phyloP scores from a whole-genome alignment of 2,797 vertebrate species.

The Heliangelus exortis region DNA sequence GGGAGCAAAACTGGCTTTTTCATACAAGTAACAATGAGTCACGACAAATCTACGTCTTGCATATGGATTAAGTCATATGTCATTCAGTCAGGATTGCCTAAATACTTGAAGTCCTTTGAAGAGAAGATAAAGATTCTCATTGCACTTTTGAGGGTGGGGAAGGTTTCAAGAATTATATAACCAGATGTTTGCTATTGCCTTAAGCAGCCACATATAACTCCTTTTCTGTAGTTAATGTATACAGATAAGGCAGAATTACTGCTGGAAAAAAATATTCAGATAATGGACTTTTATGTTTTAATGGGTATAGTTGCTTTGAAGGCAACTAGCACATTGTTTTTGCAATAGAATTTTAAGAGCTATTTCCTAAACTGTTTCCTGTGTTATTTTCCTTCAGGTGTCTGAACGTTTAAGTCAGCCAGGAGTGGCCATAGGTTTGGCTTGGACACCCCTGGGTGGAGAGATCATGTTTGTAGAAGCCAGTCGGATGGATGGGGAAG shows the following conservation, averaged over 20 bases:
- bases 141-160: neutral
- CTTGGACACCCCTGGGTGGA: conserved; percentile 94
- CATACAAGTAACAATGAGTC: neutral
- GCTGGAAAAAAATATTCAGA: neutral
- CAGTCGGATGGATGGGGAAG: conserved; percentile 94
- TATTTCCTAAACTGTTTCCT: neutral
- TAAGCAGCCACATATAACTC: neutral
- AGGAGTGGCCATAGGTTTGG: conserved; percentile 93
- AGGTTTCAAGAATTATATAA: neutral
- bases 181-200: neutral
- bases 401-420: conserved; percentile 92
- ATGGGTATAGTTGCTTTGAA: neutral
- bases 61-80: neutral
- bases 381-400: conserved; percentile 78
- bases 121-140: neutral
- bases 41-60: neutral
- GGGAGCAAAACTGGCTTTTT: neutral
- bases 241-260: neutral
- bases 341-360: rapidly evolving
- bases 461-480: conserved; percentile 99
- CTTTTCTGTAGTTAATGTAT: neutral
- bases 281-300: neutral
- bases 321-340: neutral
- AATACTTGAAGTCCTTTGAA: neutral
- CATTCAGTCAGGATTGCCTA: neutral